A percentile compares a stretch with the other conserved stretches of the same genome.
These are phyloP conservation scores for Orchesella flavescens DNA, from an alignment of 2,888 invertebrate genomes.

Conservation along the genomic window DNA sequence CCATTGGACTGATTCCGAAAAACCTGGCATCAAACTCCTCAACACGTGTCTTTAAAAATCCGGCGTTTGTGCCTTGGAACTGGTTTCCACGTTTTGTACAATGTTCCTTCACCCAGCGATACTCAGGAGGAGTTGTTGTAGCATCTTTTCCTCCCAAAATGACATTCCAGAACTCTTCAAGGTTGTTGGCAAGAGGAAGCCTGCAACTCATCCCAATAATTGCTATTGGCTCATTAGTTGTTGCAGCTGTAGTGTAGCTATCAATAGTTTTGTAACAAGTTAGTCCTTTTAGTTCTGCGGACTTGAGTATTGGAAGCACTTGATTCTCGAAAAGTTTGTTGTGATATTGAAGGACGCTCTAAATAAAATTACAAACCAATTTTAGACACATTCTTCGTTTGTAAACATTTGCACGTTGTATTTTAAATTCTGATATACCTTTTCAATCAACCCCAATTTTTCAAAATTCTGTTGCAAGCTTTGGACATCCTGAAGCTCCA, in stretches of 20 bases:
- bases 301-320: not conserved
- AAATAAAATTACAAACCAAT: too few relatives aligned
- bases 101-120: constrained; percentile 6
- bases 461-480: too few relatives aligned
- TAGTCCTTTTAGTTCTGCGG: not conserved
- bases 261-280: too few relatives aligned
- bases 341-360: too few relatives aligned
- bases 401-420: too few relatives aligned
- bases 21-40: constrained; percentile 23
- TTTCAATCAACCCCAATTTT: too few relatives aligned
- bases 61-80: not conserved
- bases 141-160: not conserved
- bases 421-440: too few relatives aligned
- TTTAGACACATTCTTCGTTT: too few relatives aligned
- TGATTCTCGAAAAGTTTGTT: too few relatives aligned
- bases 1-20: constrained; percentile 11
- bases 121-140: not conserved
- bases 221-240: constrained; percentile 20
- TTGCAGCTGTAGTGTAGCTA: too few relatives aligned
- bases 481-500: too few relatives aligned
- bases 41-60: constrained; percentile 1
- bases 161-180: constrained; percentile 41
- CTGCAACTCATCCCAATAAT: constrained; percentile 34
- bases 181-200: not conserved
- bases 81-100: not conserved